Conservation (phyloP, 2,797 vertebrate genomes). For the Erithacus rubecula region DNA sequence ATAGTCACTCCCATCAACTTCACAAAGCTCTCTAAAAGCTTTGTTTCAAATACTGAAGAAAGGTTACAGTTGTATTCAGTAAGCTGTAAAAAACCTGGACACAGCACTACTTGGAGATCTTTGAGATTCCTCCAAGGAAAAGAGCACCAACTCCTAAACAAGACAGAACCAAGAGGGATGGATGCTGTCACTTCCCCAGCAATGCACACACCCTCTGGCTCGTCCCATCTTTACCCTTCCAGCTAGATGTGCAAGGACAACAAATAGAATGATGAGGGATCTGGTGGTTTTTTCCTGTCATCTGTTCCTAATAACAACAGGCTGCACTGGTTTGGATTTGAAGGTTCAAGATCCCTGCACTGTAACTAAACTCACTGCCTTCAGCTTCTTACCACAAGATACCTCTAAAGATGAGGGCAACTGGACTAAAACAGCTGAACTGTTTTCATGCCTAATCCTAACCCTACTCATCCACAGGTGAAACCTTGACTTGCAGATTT, state of each 20-base stretch:
- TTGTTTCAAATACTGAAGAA: background rate
- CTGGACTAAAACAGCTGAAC: background rate
- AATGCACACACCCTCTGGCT: background rate
- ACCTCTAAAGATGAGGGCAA: background rate
- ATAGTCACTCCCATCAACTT: background rate
- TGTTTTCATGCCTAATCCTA: too few species aligned
- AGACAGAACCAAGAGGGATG: background rate
- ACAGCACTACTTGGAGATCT: background rate
- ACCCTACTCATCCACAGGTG: background rate
- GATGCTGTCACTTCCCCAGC: background rate
- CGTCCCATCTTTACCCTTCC: background rate
- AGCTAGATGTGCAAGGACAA: background rate
- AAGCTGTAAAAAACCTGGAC: background rate
- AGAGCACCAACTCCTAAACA: background rate
- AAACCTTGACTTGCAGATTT: background rate
- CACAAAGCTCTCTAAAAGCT: background rate
- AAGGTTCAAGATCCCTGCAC: background rate
- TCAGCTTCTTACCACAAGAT: background rate
- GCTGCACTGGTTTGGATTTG: background rate
- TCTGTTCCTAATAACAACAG: background rate
- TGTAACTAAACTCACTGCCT: background rate
- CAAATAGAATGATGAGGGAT: fast-evolving
- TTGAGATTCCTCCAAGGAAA: background rate
- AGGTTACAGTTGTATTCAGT: background rate
- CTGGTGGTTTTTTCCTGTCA: background rate